Conservation (phyloP, 2,888 invertebrate genomes). For the Globia sparganii region DNA sequence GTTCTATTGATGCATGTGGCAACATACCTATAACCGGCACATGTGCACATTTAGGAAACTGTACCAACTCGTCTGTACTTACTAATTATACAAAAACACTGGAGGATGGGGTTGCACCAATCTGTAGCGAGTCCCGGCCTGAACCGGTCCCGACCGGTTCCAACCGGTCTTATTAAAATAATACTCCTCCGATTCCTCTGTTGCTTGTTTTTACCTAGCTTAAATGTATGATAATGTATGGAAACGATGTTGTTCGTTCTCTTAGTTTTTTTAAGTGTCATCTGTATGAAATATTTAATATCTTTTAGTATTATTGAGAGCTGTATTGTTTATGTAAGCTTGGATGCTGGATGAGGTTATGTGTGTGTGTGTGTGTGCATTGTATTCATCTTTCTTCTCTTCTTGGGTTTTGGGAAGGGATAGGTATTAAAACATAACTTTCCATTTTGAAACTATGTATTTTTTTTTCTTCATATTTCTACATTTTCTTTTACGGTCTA, state of each 20-base stretch:
- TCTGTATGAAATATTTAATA: slow-evolving; percentile 70
- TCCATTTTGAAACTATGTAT: slow-evolving; percentile 90
- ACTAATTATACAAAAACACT: slow-evolving; percentile 68
- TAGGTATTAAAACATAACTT: slow-evolving; percentile 76
- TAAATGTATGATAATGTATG: slow-evolving; percentile 80
- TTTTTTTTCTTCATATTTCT: slow-evolving; percentile 87
- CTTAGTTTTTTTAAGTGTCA: slow-evolving; percentile 75
- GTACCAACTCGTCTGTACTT: slow-evolving; percentile 62
- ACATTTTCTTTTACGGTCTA: slow-evolving; percentile 89
- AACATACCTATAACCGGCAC: slow-evolving; percentile 46
- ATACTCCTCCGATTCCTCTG: slow-evolving; percentile 72
- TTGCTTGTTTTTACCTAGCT: slow-evolving; percentile 75
- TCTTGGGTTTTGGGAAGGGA: slow-evolving; percentile 31
- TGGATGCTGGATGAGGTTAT: slow-evolving; percentile 13
- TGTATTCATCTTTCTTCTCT: slow-evolving; percentile 29
- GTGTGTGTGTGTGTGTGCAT: slow-evolving; percentile 29
- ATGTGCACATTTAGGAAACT: slow-evolving; percentile 63
- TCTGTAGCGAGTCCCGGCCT: slow-evolving; percentile 72
- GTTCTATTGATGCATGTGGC: slow-evolving; percentile 24
- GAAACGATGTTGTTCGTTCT: slow-evolving; percentile 71
- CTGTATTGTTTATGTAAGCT: slow-evolving; percentile 30
- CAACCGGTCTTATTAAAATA: slow-evolving; percentile 74
- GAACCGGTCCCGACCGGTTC: slow-evolving; percentile 72
- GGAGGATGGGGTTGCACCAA: slow-evolving; percentile 78
- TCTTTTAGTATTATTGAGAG: slow-evolving; percentile 48